Base-by-base conservation (phyloP, 2,888 invertebrate species). In the Dasysyrphus albostriatus region DNA sequence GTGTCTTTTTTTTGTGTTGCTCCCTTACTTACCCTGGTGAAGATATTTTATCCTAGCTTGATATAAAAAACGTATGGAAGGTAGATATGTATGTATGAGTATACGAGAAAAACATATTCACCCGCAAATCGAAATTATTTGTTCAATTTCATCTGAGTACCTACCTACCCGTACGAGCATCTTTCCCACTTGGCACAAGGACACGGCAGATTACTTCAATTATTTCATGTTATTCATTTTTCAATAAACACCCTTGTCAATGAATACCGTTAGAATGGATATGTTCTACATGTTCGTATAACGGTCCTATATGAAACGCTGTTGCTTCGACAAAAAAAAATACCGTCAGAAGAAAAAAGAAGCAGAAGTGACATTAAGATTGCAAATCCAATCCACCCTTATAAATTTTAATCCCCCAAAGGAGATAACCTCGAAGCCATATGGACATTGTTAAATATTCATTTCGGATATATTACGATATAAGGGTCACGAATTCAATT, bases 171-270 rank as follows among this genome's bases (percentile, higher is more conserved):
- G 61, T 77, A 78, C 49, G 70, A 85, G 85, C 73, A 77, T 59
- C 67, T 34, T n/a, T 74, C 69, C 69, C 69, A 61, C 61, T 77
- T 85, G 69, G 61, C 63, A 77, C 69, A 87, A 87, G 87, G 87
- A 87, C 87, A 87, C 87, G 65, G 75, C 63, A 85, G 82, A 85
- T 85, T 82, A 85, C 82, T 85, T 85, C 85, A 85, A 85, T 85
- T 85, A 85, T 85, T 85, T 72, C 82, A 56, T 82, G 82, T 85
- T 85, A 85, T 85, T 85, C 85, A 82, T 77, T 85, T 85, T 85
- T 85, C 82, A 85, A 85, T 85, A 85, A 85, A 85, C 82, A 82
- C 85, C 82, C 85, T 82, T 63, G 65, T 61, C 61, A 77, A 34
- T 73, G 73, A 69, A 81, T 65, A 65, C 70, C 63, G 49, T 56